These are phyloP conservation scores for Jordanella pulchra DNA, from an alignment of 2,797 vertebrate genomes.

Conservation along the genomic window DNA sequence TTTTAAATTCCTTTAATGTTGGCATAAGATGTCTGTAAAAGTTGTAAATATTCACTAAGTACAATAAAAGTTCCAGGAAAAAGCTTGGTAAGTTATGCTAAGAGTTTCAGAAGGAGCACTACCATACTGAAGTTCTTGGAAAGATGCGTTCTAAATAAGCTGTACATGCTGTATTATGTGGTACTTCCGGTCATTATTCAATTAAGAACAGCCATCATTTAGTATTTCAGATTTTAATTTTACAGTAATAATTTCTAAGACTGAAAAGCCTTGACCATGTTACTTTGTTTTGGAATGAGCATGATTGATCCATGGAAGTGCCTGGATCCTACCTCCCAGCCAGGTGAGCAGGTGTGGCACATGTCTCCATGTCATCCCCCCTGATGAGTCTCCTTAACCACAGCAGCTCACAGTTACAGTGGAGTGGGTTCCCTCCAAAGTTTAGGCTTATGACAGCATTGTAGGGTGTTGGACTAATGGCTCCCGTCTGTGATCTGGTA, in stretches of 20 bases:
- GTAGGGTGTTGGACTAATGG: constrained; percentile 86
- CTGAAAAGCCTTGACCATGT: too few species aligned
- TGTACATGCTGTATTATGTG: too few species aligned
- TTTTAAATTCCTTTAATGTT: not conserved
- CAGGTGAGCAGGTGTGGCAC: constrained; percentile 86
- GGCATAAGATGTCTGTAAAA: not conserved
- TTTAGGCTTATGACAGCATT: constrained; percentile 85
- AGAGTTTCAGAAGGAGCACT: too few species aligned
- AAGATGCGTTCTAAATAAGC: too few species aligned
- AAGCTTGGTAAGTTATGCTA: too few species aligned
- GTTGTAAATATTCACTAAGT: not conserved
- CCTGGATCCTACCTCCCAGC: constrained; percentile 75
- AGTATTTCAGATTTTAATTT: too few species aligned
- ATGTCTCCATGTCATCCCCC: constrained; percentile 92
- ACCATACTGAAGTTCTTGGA: too few species aligned
- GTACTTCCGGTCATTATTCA: too few species aligned
- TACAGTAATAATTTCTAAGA: too few species aligned
- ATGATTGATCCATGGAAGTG: not conserved
- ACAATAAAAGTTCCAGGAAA: not conserved
- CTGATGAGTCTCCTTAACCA: constrained; percentile 89
- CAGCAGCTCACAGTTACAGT: constrained; percentile 92
- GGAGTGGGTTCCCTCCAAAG: constrained; percentile 91
- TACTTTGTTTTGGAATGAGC: not conserved
- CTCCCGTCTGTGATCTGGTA: constrained; percentile 85
- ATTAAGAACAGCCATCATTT: too few species aligned